Percentiles rank a stretch among this genome's conserved stretches.
Evolutionary conservation across 30 jellyfish, hydroid and myxozoan species (phyloP).

Genomic region (Aurelia coerulea): DNA sequence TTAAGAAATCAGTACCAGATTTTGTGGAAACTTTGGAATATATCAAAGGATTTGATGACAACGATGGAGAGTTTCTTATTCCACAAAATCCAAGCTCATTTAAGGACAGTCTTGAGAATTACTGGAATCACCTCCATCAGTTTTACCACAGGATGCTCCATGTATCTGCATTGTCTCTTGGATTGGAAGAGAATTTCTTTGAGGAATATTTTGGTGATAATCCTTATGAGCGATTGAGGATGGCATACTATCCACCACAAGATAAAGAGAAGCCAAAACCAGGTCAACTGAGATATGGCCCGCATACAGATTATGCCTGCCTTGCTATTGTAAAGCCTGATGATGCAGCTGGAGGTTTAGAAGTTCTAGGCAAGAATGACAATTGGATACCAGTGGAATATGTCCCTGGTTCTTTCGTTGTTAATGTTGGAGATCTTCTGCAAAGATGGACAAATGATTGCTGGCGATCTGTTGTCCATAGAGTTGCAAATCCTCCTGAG

Average conservation of each 20-base stretch:
- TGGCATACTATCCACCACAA: slow-evolving; percentile 69
- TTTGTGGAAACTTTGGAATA: slow-evolving; percentile 61
- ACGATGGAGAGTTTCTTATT: not conserved
- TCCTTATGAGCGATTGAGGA: slow-evolving; percentile 62
- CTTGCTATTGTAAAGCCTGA: slow-evolving; percentile 64
- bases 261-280: slow-evolving; percentile 33
- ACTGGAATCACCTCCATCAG: slow-evolving; percentile 34
- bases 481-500: slow-evolving; percentile 72
- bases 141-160: slow-evolving; percentile 53
- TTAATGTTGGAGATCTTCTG: slow-evolving; percentile 62
- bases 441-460: slow-evolving; percentile 78
- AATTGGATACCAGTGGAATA: slow-evolving; percentile 53
- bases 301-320: slow-evolving; percentile 71
- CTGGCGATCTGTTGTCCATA: slow-evolving; percentile 73
- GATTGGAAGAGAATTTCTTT: slow-evolving; percentile 38
- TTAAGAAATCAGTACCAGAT: slow-evolving; percentile 32
- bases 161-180: slow-evolving; percentile 58
- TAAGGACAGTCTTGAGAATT: slow-evolving; percentile 12
- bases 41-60: slow-evolving; percentile 49
- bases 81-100: slow-evolving; percentile 53
- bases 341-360: slow-evolving; percentile 66
- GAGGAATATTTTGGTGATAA: slow-evolving; percentile 32
- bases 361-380: slow-evolving; percentile 47
- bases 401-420: slow-evolving; percentile 50
- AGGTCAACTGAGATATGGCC: slow-evolving; percentile 62